phyloP scores from a whole-genome alignment of 2,888 invertebrate genomes.

The Heliconius erato region DNA sequence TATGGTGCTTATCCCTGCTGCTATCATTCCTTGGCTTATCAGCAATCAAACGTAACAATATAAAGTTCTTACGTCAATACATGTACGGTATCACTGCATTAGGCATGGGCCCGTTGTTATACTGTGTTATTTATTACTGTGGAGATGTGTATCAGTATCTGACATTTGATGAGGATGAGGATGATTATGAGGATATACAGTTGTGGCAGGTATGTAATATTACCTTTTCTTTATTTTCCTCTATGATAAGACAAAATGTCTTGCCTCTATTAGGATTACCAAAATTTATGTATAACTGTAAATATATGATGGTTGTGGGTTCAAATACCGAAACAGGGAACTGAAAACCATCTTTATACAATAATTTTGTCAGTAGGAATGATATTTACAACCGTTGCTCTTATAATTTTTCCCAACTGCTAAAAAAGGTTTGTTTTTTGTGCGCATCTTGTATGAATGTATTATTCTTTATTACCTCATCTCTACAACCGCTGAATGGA shows the following conservation, averaged over 20 bases:
- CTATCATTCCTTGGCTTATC: constrained; percentile 94
- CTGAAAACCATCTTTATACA: too few relatives aligned
- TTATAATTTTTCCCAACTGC: too few relatives aligned
- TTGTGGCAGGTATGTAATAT: constrained; percentile 91
- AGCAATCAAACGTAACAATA: constrained; percentile 94
- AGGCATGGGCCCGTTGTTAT: constrained; percentile 92
- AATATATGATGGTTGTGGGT: neutral
- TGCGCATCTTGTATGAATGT: too few relatives aligned
- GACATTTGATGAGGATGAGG: constrained; percentile 76
- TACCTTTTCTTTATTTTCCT: neutral
- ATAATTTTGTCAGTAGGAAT: too few relatives aligned
- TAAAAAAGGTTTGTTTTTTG: too few relatives aligned
- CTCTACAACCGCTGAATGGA: too few relatives aligned
- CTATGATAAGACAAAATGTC: neutral
- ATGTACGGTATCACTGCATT: constrained; percentile 89
- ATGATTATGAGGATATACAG: constrained; percentile 87
- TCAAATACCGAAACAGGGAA: too few relatives aligned
- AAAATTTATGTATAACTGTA: neutral
- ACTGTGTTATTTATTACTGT: constrained; percentile 93
- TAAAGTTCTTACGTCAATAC: constrained; percentile 91
- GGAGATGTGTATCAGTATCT: constrained; percentile 94
- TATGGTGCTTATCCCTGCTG: constrained; percentile 94
- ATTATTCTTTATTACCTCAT: too few relatives aligned
- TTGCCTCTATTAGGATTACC: neutral
- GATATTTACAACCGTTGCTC: too few relatives aligned